Evolutionary conservation across 2,113 vertebrate genomes (phyloP).

Genomic region (Pelobates fuscus): DNA sequence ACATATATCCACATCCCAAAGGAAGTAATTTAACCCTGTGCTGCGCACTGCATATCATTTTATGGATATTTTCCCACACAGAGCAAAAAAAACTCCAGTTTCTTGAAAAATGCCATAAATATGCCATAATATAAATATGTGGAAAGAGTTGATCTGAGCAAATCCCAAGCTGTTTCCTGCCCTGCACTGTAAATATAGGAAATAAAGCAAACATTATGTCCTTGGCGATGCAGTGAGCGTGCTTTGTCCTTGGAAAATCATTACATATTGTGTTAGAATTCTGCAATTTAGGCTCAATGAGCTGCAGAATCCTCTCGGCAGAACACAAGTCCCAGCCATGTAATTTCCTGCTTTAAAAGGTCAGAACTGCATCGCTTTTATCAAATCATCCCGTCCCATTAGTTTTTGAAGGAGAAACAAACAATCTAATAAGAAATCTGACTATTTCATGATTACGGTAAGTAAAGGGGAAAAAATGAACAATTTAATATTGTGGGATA

Average conservation of each 20-base stretch:
- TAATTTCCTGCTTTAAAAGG: background rate
- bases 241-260: slow-evolving; percentile 2
- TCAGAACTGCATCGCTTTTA: background rate
- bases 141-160: background rate
- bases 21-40: no score
- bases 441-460: no score
- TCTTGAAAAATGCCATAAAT: background rate
- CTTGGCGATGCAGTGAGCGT: background rate
- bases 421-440: no score
- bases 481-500: no score
- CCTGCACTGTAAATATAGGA: background rate
- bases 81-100: no score
- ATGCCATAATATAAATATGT: background rate
- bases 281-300: background rate
- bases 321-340: background rate
- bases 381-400: background rate
- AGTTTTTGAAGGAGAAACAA: no score
- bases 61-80: no score
- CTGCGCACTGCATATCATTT: background rate
- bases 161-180: background rate
- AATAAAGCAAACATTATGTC: slow-evolving; percentile 1
- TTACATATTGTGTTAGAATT: background rate
- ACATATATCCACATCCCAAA: no score
- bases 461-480: no score
- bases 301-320: background rate